Evolutionary conservation across 2,113 vertebrate genomes (phyloP), one percentile per base, ranked within the genome.

Genomic region (Athene noctua): DNA sequence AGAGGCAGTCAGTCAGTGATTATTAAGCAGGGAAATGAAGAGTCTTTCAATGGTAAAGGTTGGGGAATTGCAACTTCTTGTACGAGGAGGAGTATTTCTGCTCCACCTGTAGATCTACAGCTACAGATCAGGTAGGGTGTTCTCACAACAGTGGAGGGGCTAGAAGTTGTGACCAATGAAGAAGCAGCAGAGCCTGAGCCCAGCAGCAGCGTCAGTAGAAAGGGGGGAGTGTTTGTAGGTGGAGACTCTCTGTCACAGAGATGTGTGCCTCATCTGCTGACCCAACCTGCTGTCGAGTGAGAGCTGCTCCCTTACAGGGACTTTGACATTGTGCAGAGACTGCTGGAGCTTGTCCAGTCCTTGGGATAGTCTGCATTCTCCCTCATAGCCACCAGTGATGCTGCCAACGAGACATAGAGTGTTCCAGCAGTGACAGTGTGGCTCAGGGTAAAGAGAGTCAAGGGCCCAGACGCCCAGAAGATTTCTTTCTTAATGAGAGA

Each of bases 391-490:
- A 27, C 22, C 32, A 80, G 22, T 29, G 34, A 55, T 25, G 15
- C 6, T 44, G 8, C 15, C 15, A 40, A 51, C 8, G 12, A 55
- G 12, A 47, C n/a, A 10, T 13, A n/a, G 49, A 72, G 8, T 0
- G 1, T 51, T 42, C 32, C 62, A 59, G 8, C 12, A 59, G 15
- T 42, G 61, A 47, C n/a, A 38, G 6, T 20, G 30, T 19, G 10
- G 15, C 19, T 42, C 8, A 58, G 8, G 8, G 25, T 4, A 10
- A 10, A 29, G 44, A 51, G 1, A 67, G 2, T 12, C 32, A 62
- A 23, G 15, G 32, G 6, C 16, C 6, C 1, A 1, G 15, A 20
- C 7, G 25, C 10, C 38, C 10, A 62, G 19, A 3, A 13, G 9
- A 8, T 27, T 40, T 40, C 44, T 46, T 46, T 46, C 46, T 47